phyloP scores from a whole-genome alignment of 2,888 invertebrate genomes.

The Meiosimyza platycephala region DNA sequence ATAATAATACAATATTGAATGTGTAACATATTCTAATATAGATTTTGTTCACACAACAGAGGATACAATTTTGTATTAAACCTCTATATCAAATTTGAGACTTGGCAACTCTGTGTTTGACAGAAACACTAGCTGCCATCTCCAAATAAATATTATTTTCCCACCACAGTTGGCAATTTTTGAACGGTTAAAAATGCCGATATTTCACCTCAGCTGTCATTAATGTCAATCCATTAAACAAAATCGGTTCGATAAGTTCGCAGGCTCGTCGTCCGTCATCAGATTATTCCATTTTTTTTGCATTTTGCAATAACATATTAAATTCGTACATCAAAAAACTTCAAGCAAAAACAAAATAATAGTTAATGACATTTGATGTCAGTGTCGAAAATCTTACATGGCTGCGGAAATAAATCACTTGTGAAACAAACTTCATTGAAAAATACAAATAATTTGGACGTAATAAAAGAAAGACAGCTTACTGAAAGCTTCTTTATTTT shows the following conservation, averaged over 20 bases:
- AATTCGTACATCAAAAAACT: slow-evolving; percentile 26
- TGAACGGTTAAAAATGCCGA: slow-evolving; percentile 26
- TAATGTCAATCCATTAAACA: slow-evolving; percentile 62
- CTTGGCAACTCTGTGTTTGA: too few species aligned
- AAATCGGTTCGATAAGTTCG: slow-evolving; percentile 62
- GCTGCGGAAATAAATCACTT: slow-evolving; percentile 16
- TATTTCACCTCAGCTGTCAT: slow-evolving; percentile 45
- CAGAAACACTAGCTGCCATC: too few species aligned
- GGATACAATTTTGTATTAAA: too few species aligned
- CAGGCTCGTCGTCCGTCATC: slow-evolving; percentile 71
- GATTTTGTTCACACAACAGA: too few species aligned
- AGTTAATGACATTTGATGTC: slow-evolving; percentile 35
- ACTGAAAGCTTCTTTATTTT: not conserved
- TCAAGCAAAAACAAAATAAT: slow-evolving; percentile 27
- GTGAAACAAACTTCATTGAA: slow-evolving; percentile 10
- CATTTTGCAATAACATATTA: slow-evolving; percentile 39
- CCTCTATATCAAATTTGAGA: too few species aligned
- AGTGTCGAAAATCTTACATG: slow-evolving; percentile 11
- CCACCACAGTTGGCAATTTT: not conserved
- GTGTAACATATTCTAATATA: too few species aligned
- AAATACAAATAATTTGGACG: slow-evolving; percentile 6
- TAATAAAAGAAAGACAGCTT: slow-evolving; percentile 5
- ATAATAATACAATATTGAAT: too few species aligned
- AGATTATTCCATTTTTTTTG: slow-evolving; percentile 66
- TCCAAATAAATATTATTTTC: too few species aligned